Evolutionary conservation across 2,113 vertebrate genomes (phyloP).

Genomic region (Meleagris gallopavo): DNA sequence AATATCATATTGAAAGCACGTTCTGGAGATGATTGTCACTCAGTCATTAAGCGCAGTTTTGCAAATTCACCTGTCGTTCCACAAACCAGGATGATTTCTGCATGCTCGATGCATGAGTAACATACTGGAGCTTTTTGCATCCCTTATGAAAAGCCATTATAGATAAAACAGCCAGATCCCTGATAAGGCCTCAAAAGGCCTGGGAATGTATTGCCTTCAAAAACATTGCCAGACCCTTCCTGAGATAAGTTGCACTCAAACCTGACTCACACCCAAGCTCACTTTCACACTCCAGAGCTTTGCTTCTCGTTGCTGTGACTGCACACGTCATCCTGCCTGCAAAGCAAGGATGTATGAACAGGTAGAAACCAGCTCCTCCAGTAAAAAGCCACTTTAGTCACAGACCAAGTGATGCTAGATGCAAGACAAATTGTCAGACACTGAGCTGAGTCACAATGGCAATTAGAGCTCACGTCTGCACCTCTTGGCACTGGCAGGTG

Average conservation of each 20-base stretch:
- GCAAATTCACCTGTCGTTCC: not conserved
- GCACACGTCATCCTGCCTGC: not conserved
- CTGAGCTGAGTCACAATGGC: not conserved
- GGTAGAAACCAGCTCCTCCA: not conserved
- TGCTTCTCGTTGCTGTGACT: not conserved
- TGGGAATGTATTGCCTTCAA: constrained; percentile 19
- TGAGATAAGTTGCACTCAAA: not conserved
- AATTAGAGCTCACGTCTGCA: not conserved
- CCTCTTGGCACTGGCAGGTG: not conserved
- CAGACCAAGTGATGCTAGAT: not conserved
- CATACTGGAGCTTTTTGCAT: not conserved
- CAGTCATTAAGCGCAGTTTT: constrained; percentile 32
- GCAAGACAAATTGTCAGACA: not conserved
- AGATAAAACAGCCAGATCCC: constrained; percentile 46
- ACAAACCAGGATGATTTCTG: not conserved
- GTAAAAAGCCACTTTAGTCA: not conserved
- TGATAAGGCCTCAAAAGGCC: constrained; percentile 19
- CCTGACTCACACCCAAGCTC: not conserved
- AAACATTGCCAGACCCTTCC: constrained; percentile 19
- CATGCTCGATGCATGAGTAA: not conserved
- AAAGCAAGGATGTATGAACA: not conserved
- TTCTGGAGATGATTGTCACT: constrained; percentile 11
- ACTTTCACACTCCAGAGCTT: not conserved
- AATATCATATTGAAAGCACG: constrained; percentile 42
- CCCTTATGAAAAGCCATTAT: constrained; percentile 41